Evolutionary conservation across 64 coral and sea anemone genomes (phyloP).

Genomic region (Actinia tenebrosa): DNA sequence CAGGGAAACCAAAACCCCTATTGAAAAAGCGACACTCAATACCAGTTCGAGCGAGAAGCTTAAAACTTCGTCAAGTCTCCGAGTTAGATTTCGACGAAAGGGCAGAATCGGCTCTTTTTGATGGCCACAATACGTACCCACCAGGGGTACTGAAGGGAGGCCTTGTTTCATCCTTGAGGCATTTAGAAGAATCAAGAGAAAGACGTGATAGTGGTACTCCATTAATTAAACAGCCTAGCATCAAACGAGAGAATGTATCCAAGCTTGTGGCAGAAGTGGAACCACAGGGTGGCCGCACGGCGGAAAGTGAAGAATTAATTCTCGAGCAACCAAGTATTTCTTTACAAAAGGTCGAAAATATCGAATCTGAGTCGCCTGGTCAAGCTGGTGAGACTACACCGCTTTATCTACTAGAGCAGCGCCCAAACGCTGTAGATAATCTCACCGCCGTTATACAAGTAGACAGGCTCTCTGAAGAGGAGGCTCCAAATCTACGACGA

Average conservation of each 20-base stretch:
- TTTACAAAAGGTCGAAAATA: not conserved
- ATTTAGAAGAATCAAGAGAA: constrained; percentile 1
- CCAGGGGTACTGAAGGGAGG: not conserved
- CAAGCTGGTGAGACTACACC: not conserved
- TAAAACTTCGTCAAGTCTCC: not conserved
- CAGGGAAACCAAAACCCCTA: not conserved
- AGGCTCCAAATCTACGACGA: not conserved
- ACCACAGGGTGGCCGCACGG: not conserved
- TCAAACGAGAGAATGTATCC: not conserved
- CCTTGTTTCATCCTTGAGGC: not conserved
- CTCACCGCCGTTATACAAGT: not conserved
- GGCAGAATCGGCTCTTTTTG: not conserved
- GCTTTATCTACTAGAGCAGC: not conserved
- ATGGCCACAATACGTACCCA: not conserved
- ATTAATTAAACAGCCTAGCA: not conserved
- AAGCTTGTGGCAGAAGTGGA: not conserved
- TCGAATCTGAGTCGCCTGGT: not conserved
- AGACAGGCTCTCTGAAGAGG: not conserved
- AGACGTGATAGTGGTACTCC: not conserved
- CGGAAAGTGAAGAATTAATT: not conserved
- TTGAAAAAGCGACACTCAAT: not conserved
- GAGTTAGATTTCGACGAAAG: not conserved
- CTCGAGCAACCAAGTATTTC: not conserved
- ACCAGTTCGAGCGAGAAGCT: not conserved
- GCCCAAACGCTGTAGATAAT: not conserved